Evolutionary conservation across 1,140 invertebrate genomes (phyloP).

Genomic region (Apis laboriosa): DNA sequence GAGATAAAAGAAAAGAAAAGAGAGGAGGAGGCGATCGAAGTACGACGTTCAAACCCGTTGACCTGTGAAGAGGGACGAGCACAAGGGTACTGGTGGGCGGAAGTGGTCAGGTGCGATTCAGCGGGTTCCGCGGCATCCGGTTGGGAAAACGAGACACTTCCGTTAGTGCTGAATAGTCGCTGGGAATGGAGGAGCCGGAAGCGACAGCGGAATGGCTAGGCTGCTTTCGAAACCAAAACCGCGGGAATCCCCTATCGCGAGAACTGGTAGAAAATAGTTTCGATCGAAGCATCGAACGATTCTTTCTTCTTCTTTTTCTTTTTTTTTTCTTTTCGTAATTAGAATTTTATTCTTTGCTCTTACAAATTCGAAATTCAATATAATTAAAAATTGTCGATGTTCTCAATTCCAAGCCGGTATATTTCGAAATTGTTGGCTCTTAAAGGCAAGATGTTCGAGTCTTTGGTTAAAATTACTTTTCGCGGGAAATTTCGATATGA

Average conservation of each 20-base stretch:
- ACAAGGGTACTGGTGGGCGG: constrained; percentile 27
- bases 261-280: not conserved
- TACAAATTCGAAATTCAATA: not conserved
- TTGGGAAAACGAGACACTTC: constrained; percentile 61
- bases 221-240: constrained; percentile 51
- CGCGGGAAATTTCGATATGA: no score
- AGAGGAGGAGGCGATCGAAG: not conserved
- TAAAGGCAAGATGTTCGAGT: no score
- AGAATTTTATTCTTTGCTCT: not conserved
- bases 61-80: constrained; percentile 39
- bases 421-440: no score
- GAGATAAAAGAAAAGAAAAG: not conserved
- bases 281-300: not conserved
- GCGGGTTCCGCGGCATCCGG: constrained; percentile 54
- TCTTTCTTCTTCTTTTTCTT: not conserved
- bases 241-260: constrained; percentile 15
- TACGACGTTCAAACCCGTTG: constrained; percentile 19
- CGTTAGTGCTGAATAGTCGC: constrained; percentile 35
- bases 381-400: not conserved
- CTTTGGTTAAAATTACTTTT: no score
- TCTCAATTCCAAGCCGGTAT: no score
- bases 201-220: constrained; percentile 43
- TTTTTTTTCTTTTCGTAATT: not conserved
- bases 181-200: constrained; percentile 52
- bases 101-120: constrained; percentile 57